Percentiles rank a stretch among this genome's conserved stretches.
Conservation (phyloP, 2,113 vertebrate genomes). For the Anolis sagrei region DNA sequence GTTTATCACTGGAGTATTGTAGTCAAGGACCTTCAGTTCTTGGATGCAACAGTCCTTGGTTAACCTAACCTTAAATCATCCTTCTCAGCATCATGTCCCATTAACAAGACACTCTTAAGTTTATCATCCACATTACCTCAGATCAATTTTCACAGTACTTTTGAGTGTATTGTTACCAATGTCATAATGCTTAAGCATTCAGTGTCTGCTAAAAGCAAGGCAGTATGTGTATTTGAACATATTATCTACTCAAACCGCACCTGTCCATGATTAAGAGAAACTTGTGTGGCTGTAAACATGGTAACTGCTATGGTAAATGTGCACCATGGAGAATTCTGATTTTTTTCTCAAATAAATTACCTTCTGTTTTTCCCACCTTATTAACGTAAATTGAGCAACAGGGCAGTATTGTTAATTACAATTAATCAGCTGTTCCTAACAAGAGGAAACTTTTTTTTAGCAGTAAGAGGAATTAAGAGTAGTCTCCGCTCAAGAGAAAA, state of each 20-base stretch:
- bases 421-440: neutral
- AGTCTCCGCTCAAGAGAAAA: neutral
- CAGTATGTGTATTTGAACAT: neutral
- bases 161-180: neutral
- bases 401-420: neutral
- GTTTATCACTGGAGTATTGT: neutral
- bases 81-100: neutral
- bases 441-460: neutral
- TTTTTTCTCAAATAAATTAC: neutral
- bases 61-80: neutral
- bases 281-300: neutral
- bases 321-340: neutral
- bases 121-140: neutral
- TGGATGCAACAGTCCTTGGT: neutral
- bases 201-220: neutral
- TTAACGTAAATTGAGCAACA: neutral
- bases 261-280: neutral
- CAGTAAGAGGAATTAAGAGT: neutral
- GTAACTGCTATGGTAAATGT: neutral
- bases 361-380: neutral
- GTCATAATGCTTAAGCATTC: neutral
- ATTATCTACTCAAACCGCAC: neutral
- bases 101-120: neutral
- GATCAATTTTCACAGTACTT: neutral
- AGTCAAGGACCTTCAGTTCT: neutral